A percentile compares a stretch with the other conserved stretches of the same genome.
These are phyloP conservation scores for Thunnus maccoyii DNA, from an alignment of 2,113 vertebrate genomes.

Conservation along the genomic window DNA sequence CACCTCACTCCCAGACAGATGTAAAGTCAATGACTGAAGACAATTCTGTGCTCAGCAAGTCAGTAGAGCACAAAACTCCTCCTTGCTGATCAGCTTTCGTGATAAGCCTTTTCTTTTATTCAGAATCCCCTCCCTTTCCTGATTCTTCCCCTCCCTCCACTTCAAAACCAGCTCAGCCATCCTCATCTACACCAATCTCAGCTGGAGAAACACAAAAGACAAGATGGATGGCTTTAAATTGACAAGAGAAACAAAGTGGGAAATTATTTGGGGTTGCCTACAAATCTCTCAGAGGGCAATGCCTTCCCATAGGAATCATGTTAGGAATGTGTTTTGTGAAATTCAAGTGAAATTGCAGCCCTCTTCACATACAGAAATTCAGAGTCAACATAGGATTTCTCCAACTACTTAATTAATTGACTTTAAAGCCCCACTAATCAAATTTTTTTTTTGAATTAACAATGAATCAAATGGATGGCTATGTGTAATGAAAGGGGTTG, in stretches of 20 bases:
- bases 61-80: constrained; percentile 29
- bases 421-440: too few relatives aligned
- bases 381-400: too few relatives aligned
- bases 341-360: not conserved
- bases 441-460: too few relatives aligned
- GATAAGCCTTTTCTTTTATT: constrained; percentile 49
- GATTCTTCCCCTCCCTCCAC: not conserved
- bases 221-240: constrained; percentile 16
- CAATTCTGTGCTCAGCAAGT: not conserved
- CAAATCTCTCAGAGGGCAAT: constrained; percentile 8
- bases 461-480: too few relatives aligned
- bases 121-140: constrained; percentile 8
- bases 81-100: constrained; percentile 27
- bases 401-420: too few relatives aligned
- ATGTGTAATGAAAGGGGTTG: too few relatives aligned
- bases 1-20: constrained; percentile 8
- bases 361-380: too few relatives aligned
- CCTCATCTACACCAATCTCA: constrained; percentile 34
- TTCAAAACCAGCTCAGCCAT: constrained; percentile 42
- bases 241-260: constrained; percentile 40
- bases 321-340: not conserved
- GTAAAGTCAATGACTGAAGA: not conserved
- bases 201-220: constrained; percentile 4
- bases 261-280: constrained; percentile 10
- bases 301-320: not conserved